phyloP scores from a whole-genome alignment of 2,888 invertebrate genomes.

The Hirtodrosophila alboralis region DNA sequence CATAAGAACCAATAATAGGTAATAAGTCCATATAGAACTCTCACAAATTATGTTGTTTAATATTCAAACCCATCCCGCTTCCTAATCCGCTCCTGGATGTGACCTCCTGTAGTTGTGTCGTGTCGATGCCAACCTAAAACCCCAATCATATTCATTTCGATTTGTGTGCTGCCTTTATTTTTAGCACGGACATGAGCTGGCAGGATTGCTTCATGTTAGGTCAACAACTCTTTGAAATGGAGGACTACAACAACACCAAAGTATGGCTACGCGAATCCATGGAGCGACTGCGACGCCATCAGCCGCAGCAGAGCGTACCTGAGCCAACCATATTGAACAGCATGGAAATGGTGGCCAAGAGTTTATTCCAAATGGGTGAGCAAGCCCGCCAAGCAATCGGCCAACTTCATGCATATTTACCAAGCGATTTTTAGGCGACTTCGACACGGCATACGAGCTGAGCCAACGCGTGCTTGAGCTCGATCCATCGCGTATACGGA shows the following conservation, averaged over 20 bases:
- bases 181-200: conserved; percentile 88
- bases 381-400: conserved; percentile 29
- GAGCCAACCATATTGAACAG: conserved; percentile 64
- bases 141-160: conserved; percentile 55
- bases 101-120: conserved; percentile 12
- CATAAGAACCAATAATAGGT: no score
- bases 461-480: conserved; percentile 74
- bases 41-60: not conserved
- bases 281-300: conserved; percentile 88
- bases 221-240: conserved; percentile 94
- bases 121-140: conserved; percentile 15
- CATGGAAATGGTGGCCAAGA: conserved; percentile 76
- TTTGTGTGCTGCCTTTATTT: conserved; percentile 56
- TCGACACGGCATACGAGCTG: conserved; percentile 70
- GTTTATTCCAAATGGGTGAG: conserved; percentile 76
- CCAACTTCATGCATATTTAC: conserved; percentile 43
- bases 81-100: conserved; percentile 17
- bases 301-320: conserved; percentile 84
- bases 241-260: conserved; percentile 96
- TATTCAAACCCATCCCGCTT: no score
- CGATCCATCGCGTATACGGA: conserved; percentile 67
- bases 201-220: conserved; percentile 98
- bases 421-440: conserved; percentile 62
- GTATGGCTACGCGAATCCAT: conserved; percentile 97
- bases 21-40: no score